These are phyloP conservation scores for Laothoe populi DNA, from an alignment of 2,888 invertebrate species.

Conservation along the genomic window DNA sequence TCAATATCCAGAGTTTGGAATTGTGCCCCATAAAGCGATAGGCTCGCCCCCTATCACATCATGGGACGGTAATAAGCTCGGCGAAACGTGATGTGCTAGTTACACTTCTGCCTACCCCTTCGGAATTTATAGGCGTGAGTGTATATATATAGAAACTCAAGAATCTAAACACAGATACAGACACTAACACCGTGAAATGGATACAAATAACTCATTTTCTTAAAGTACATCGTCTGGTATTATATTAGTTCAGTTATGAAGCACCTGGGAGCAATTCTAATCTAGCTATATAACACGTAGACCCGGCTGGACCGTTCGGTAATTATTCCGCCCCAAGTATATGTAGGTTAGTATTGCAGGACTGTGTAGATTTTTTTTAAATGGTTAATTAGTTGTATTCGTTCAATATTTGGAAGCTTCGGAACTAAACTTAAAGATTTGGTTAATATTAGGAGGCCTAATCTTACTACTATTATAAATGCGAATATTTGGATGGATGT, in stretches of 20 bases:
- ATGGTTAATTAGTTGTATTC: background rate
- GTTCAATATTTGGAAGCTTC: too few relatives aligned
- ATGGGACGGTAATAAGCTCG: too few relatives aligned
- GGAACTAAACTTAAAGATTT: too few relatives aligned
- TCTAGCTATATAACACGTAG: slow-evolving; percentile 42
- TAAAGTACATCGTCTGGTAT: slow-evolving; percentile 10
- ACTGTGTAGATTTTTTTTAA: background rate
- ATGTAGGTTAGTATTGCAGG: slow-evolving; percentile 16
- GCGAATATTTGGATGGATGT: too few relatives aligned
- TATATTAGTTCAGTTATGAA: slow-evolving; percentile 37
- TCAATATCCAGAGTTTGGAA: too few relatives aligned
- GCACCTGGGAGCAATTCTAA: slow-evolving; percentile 52
- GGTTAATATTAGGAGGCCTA: too few relatives aligned
- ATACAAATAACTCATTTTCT: slow-evolving; percentile 11
- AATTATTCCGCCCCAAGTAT: slow-evolving; percentile 37
- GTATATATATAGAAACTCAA: background rate
- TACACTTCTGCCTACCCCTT: too few relatives aligned
- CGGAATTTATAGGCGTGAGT: too few relatives aligned
- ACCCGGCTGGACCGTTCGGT: slow-evolving; percentile 33
- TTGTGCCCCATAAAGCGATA: too few relatives aligned
- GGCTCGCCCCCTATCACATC: too few relatives aligned
- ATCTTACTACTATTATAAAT: too few relatives aligned
- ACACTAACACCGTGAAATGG: slow-evolving; percentile 8
- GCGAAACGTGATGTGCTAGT: too few relatives aligned
- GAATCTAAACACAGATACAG: slow-evolving; percentile 8